These are phyloP conservation scores for Lynx canadensis DNA, from an alignment of 2,113 vertebrate species.

Conservation along the genomic window DNA sequence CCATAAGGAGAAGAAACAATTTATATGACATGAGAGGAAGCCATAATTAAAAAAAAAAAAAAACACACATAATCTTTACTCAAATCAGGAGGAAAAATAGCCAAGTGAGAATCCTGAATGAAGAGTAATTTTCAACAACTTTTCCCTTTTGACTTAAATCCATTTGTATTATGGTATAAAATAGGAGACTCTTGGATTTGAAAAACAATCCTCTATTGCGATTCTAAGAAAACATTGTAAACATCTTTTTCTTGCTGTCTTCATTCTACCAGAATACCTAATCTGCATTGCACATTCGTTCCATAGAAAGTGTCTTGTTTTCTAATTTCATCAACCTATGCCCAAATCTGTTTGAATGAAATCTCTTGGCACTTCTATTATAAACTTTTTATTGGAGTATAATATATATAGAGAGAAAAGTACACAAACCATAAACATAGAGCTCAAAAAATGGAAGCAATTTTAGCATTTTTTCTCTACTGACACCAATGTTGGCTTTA, in stretches of 20 bases:
- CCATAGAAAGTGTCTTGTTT: background rate
- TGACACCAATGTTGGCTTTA: background rate
- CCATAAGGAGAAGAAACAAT: background rate
- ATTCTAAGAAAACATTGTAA: background rate
- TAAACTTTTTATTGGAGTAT: background rate
- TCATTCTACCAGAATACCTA: background rate
- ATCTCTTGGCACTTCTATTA: background rate
- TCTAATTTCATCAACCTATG: background rate
- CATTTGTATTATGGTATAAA: background rate
- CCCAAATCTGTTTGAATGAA: background rate
- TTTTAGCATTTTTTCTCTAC: background rate
- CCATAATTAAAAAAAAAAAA: background rate
- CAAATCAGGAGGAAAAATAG: background rate
- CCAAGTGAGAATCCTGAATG: background rate
- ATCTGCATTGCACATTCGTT: background rate
- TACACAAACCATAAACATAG: background rate
- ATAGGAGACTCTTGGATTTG: background rate
- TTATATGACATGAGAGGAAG: background rate
- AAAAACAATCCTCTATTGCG: background rate
- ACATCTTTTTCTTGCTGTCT: background rate
- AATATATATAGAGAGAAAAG: background rate
- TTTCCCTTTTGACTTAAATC: background rate
- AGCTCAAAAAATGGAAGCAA: background rate
- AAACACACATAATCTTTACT: background rate
- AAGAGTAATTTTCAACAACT: slow-evolving; percentile 2